Base-by-base conservation (phyloP, 2,797 vertebrate genomes). In the Chloroceryle inda region DNA sequence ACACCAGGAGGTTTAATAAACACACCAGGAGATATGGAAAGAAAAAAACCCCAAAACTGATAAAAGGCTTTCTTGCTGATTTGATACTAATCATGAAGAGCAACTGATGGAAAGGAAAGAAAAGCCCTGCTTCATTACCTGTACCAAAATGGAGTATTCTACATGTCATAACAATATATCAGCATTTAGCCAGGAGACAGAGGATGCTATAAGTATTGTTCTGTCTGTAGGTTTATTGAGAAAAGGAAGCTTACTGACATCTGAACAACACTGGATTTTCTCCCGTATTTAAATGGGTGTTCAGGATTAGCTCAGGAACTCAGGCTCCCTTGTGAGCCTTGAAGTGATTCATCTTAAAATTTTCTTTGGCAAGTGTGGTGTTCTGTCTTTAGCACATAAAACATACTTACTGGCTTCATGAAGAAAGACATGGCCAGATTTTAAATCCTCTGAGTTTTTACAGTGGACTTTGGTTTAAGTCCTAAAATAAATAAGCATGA, bases 1-100 rank as follows among this genome's bases (percentile, higher is more conserved):
- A 66, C 22, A 76, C 9, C 18, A 59, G 21, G 21, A 83, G 38
- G 8, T 84, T 79, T 91, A 93, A 91, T 72, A 89, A 96, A 53
- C 14, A 66, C 22, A 76, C 9, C 18, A 59, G 21, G 21, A 88
- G 73, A 77, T 15, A 31, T 66, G 4, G 31, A 59, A 75, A 83
- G 67, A 77, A 68, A 17, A 21, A 85, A 83, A 81, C 10, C 42
- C 17, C 17, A 88, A 78, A 84, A 15, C 45, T 85, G 38, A 42
- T 61, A 50, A 38, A 11, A 71, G 11, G 5, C 64, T 93, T 78
- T 66, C 11, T 8, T 72, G 16, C 37, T 90, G 33, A 73, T 88
- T 94, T 80, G 45, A 63, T 69, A 14, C 15, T 63, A 77, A 72
- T 56, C 72, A 76, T 72, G 58, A 86, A 92, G 63, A 38, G 19